phyloP scores from a whole-genome alignment of 2,888 invertebrate genomes.

The Nomada goodeniana region DNA sequence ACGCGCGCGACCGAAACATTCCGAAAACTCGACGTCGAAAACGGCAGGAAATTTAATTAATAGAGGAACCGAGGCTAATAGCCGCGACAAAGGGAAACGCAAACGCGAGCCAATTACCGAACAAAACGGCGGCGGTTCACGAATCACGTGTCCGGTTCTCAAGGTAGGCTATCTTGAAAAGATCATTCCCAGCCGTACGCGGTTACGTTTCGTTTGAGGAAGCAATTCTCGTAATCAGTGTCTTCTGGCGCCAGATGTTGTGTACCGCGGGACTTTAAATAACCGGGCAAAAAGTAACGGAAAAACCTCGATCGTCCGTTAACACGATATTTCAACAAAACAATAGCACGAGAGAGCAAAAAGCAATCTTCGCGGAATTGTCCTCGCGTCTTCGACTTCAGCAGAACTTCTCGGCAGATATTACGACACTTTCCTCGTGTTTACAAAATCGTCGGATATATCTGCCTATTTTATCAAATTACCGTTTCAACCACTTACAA shows the following conservation, averaged over 20 bases:
- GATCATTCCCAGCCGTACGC: constrained; percentile 25
- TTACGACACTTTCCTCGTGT: too few relatives aligned
- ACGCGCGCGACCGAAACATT: too few relatives aligned
- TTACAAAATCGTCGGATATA: too few relatives aligned
- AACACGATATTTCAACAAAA: background rate
- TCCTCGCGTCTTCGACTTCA: too few relatives aligned
- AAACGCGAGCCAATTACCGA: constrained; percentile 39
- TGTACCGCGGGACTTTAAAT: constrained; percentile 25
- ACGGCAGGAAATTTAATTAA: too few relatives aligned
- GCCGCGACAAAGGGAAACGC: background rate
- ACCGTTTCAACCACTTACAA: too few relatives aligned
- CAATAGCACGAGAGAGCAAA: background rate
- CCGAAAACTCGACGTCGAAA: too few relatives aligned
- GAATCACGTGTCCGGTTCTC: constrained; percentile 38
- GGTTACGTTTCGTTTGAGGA: constrained; percentile 39
- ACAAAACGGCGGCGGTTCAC: constrained; percentile 25
- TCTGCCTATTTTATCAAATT: too few relatives aligned
- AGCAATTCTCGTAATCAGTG: constrained; percentile 30
- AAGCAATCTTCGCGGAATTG: background rate
- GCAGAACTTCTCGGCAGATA: too few relatives aligned
- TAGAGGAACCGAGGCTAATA: too few relatives aligned
- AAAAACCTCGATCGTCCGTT: constrained; percentile 20
- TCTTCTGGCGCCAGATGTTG: constrained; percentile 53
- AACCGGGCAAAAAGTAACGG: constrained; percentile 15
- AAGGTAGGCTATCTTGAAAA: constrained; percentile 19